These are phyloP conservation scores for Pteromalus puparum DNA, from an alignment of 1,140 invertebrate genomes.

Conservation along the genomic window DNA sequence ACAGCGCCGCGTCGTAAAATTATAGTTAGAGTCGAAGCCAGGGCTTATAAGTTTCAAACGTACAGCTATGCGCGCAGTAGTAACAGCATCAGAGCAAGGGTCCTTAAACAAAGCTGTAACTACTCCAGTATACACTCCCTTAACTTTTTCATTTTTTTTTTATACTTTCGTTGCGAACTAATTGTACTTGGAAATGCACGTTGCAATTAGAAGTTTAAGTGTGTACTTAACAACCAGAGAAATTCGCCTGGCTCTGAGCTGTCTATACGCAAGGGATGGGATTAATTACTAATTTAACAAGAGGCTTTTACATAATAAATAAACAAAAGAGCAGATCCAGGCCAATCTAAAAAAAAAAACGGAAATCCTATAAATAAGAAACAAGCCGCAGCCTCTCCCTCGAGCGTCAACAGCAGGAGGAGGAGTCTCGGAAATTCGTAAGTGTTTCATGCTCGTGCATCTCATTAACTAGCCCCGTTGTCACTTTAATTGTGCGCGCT, in stretches of 20 bases:
- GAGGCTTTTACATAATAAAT: too few relatives aligned
- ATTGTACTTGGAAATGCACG: slow-evolving; percentile 28
- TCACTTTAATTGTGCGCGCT: not conserved
- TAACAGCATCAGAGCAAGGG: not conserved
- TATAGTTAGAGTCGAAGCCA: not conserved
- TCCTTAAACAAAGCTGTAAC: not conserved
- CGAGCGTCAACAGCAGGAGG: too few relatives aligned
- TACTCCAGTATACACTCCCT: not conserved
- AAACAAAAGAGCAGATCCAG: too few relatives aligned
- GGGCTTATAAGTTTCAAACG: not conserved
- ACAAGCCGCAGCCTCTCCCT: not conserved
- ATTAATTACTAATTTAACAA: too few relatives aligned
- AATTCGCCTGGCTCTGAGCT: too few relatives aligned
- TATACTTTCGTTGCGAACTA: slow-evolving; percentile 24
- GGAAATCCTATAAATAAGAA: not conserved
- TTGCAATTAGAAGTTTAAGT: slow-evolving; percentile 21
- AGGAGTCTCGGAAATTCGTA: slow-evolving; percentile 26
- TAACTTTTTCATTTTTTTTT: not conserved
- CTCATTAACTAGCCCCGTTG: slow-evolving; percentile 21
- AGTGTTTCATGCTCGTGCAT: slow-evolving; percentile 40
- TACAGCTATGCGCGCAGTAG: not conserved
- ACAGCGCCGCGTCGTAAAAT: not conserved
- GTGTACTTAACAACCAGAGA: not conserved
- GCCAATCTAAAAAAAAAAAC: too few relatives aligned
- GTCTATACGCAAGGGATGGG: too few relatives aligned